Evolutionary conservation across 1,140 invertebrate species (phyloP).

Genomic region (Drosophila repleta): DNA sequence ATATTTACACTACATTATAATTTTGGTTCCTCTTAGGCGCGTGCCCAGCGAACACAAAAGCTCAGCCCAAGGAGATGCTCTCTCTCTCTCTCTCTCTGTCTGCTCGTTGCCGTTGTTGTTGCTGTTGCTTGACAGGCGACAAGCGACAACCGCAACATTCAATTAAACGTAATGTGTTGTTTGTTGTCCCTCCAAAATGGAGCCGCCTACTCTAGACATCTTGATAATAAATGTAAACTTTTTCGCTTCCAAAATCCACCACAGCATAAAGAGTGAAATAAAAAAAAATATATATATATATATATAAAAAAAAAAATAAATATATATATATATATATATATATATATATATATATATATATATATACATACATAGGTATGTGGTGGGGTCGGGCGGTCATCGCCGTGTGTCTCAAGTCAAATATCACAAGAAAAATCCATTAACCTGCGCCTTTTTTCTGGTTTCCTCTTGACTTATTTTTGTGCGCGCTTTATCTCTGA

Average conservation of each 20-base stretch:
- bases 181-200: conserved; percentile 67
- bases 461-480: conserved; percentile 49
- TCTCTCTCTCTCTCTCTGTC: too few species aligned
- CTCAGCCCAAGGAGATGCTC: neutral
- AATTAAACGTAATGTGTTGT: conserved; percentile 81
- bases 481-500: conserved; percentile 41
- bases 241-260: conserved; percentile 67
- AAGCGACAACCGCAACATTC: conserved; percentile 74
- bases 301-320: too few species aligned
- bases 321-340: too few species aligned
- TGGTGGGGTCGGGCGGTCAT: conserved; percentile 21
- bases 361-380: conserved; percentile 10
- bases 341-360: conserved; percentile 5
- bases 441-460: conserved; percentile 59
- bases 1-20: conserved; percentile 83
- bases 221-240: conserved; percentile 77
- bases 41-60: conserved; percentile 52
- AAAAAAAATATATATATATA: conserved; percentile 13
- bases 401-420: conserved; percentile 51
- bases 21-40: conserved; percentile 58
- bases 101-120: conserved; percentile 15
- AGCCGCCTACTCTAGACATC: conserved; percentile 19
- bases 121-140: conserved; percentile 19
- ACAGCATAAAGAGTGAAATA: conserved; percentile 57
- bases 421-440: conserved; percentile 80